A percentile compares a stretch with the other conserved stretches of the same genome.
phyloP scores from a whole-genome alignment of 2,888 invertebrate genomes.

The Drosophila neonasuta region DNA sequence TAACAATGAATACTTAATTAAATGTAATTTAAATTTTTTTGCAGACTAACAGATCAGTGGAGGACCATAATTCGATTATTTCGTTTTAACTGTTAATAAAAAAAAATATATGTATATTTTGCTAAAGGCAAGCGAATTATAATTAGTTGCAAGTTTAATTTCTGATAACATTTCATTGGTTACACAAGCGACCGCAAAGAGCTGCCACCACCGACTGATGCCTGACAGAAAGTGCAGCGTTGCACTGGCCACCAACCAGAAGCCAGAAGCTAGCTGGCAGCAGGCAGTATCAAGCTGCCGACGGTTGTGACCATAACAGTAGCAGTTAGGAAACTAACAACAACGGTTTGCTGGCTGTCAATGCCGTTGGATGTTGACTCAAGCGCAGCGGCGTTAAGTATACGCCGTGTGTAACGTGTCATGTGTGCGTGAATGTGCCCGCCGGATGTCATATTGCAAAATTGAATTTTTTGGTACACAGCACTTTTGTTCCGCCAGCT shows the following conservation, averaged over 20 bases:
- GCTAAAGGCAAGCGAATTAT: conserved; percentile 20
- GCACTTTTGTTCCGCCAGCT: conserved; percentile 64
- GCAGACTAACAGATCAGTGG: neutral
- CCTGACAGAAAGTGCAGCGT: conserved; percentile 51
- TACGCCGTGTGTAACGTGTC: conserved; percentile 43
- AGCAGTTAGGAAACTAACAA: conserved; percentile 46
- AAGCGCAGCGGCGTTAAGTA: conserved; percentile 75
- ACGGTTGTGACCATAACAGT: conserved; percentile 36
- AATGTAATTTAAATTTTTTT: neutral
- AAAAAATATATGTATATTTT: neutral
- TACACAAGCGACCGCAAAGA: conserved; percentile 28
- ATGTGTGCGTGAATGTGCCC: conserved; percentile 24
- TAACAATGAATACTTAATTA: neutral
- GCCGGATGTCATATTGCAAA: conserved; percentile 77
- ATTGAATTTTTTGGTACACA: conserved; percentile 72
- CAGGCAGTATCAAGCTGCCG: conserved; percentile 24
- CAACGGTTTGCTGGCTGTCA: conserved; percentile 59
- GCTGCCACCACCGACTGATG: conserved; percentile 23
- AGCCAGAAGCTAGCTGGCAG: conserved; percentile 18
- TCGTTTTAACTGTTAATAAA: neutral
- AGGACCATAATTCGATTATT: neutral
- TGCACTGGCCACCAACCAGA: conserved; percentile 38
- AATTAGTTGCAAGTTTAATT: conserved; percentile 28
- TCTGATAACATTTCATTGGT: conserved; percentile 19
- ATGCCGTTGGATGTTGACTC: conserved; percentile 55